Percentiles rank a stretch among this genome's conserved stretches.
Conservation (phyloP, 2,113 vertebrate genomes). For the Eublepharis macularius region DNA sequence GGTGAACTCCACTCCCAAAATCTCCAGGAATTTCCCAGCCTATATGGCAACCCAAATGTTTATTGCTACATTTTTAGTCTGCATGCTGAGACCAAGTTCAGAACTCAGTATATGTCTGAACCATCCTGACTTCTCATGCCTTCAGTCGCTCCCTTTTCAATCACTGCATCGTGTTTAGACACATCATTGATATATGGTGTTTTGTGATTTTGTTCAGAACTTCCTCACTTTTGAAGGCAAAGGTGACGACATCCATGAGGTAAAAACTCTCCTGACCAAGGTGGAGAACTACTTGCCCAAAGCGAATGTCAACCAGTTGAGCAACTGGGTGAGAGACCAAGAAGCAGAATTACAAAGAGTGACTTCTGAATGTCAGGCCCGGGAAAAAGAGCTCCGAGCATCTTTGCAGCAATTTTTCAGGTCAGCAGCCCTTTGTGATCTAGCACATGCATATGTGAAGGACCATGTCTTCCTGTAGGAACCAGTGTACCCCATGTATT, state of each 20-base stretch:
- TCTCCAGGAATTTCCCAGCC: no score
- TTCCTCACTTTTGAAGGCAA: conserved; percentile 83
- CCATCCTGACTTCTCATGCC: no score
- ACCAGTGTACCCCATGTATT: no score
- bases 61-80: no score
- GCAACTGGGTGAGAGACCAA: conserved; percentile 80
- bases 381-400: conserved; percentile 75
- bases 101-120: no score
- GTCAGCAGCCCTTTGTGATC: conserved; percentile 64
- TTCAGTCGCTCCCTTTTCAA: not conserved
- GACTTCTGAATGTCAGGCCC: conserved; percentile 76
- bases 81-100: no score
- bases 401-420: conserved; percentile 76
- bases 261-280: conserved; percentile 76
- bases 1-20: no score
- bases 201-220: conserved; percentile 70
- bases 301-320: conserved; percentile 75
- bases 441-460: not conserved
- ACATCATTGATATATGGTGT: not conserved
- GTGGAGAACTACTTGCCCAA: conserved; percentile 77
- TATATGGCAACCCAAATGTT: no score
- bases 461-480: no score
- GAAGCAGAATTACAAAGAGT: conserved; percentile 80
- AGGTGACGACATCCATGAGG: conserved; percentile 77
- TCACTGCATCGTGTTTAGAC: not conserved